Evolutionary conservation across 64 coral and sea anemone species (phyloP).

Genomic region (Montipora foliosa): DNA sequence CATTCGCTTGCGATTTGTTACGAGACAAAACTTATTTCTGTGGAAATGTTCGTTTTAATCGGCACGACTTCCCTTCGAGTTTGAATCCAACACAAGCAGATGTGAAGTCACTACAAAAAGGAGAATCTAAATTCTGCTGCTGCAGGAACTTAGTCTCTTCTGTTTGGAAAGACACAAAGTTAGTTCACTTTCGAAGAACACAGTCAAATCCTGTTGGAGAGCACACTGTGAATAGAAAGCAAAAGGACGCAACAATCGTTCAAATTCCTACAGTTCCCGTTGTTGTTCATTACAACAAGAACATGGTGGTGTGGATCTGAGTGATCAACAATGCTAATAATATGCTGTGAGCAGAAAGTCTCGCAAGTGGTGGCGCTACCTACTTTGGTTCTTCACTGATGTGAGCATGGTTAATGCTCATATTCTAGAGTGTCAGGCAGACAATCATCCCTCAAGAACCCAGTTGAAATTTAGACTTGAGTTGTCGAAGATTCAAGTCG

Average conservation of each 20-base stretch:
- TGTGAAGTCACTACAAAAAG: conserved; percentile 46
- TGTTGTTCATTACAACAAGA: no score
- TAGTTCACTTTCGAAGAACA: conserved; percentile 58
- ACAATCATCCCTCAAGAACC: not conserved
- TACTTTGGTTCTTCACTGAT: conserved; percentile 42
- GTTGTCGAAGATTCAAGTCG: conserved; percentile 25
- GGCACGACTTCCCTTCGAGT: conserved; percentile 1
- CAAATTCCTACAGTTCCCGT: not conserved
- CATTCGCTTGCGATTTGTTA: conserved; percentile 56
- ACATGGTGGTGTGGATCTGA: no score
- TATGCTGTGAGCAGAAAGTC: no score
- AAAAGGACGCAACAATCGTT: conserved; percentile 51
- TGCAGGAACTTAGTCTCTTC: conserved; percentile 41
- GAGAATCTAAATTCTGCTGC: conserved; percentile 44
- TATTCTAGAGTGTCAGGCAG: conserved; percentile 33
- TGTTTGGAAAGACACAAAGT: conserved; percentile 63
- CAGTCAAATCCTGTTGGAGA: conserved; percentile 65
- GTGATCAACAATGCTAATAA: no score
- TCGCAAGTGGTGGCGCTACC: conserved; percentile 42
- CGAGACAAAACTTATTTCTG: conserved; percentile 61
- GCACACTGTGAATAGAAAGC: conserved; percentile 36
- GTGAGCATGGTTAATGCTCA: conserved; percentile 43
- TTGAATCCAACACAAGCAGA: not conserved
- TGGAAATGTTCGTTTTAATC: conserved; percentile 61
- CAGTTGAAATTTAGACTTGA: conserved; percentile 51